Conservation (phyloP, 2,797 vertebrate genomes). For the Mormyrus proboscirostris region DNA sequence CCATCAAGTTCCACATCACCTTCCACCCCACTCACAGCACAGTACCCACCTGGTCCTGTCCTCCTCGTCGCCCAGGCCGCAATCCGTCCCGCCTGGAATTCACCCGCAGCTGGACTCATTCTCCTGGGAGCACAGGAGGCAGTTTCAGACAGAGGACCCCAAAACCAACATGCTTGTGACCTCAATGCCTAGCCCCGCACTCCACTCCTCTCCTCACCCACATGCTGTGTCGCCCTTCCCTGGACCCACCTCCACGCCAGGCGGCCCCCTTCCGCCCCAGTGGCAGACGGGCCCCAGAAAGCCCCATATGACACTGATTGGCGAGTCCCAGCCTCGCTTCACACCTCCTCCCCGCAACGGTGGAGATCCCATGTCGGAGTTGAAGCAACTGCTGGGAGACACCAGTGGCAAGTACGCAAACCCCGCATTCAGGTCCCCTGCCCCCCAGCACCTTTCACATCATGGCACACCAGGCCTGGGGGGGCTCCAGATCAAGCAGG, state of each 20-base stretch:
- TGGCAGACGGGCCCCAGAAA: conserved; percentile 45
- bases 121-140: conserved; percentile 62
- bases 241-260: conserved; percentile 47
- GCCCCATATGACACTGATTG: conserved; percentile 58
- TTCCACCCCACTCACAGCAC: conserved; percentile 43
- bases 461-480: conserved; percentile 33
- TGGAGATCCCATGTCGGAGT: conserved; percentile 84
- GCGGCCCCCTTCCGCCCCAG: conserved; percentile 53
- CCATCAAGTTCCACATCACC: conserved; percentile 49
- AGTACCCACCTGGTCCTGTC: conserved; percentile 43
- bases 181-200: not conserved
- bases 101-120: conserved; percentile 48
- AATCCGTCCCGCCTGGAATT: conserved; percentile 62
- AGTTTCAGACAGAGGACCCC: conserved; percentile 58
- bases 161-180: conserved; percentile 24
- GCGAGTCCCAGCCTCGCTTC: conserved; percentile 52
- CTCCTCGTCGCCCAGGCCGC: conserved; percentile 48
- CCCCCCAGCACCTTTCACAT: conserved; percentile 45
- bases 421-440: conserved; percentile 72
- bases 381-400: conserved; percentile 85
- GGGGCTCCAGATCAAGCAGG: conserved; percentile 59
- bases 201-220: conserved; percentile 56
- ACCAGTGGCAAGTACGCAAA: conserved; percentile 70
- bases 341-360: conserved; percentile 47
- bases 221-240: conserved; percentile 64